Conservation (phyloP, 2,888 invertebrate species). For the Scaptodrosophila latifasciaeformis region DNA sequence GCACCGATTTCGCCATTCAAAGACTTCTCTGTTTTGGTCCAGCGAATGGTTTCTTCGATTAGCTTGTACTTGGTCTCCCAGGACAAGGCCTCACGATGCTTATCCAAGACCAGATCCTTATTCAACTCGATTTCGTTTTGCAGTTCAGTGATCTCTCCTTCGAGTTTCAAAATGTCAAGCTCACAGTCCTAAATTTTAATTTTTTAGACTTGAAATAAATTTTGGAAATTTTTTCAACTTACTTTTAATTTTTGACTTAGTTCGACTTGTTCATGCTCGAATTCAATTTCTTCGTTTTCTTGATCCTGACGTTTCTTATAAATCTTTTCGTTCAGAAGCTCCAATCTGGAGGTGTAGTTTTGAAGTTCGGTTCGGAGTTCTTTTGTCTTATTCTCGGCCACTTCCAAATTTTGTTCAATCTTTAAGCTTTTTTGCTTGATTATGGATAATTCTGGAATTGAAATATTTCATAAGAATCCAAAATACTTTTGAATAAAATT, state of each 20-base stretch:
- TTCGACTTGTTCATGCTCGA: slow-evolving; percentile 77
- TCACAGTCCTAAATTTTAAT: slow-evolving; percentile 81
- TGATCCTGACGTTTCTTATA: slow-evolving; percentile 77
- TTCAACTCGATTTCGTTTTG: slow-evolving; percentile 80
- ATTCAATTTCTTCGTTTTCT: slow-evolving; percentile 77
- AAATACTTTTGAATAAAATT: no score
- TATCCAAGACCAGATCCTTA: slow-evolving; percentile 78
- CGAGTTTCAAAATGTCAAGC: slow-evolving; percentile 80
- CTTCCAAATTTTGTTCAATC: slow-evolving; percentile 80
- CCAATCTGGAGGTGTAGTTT: slow-evolving; percentile 79
- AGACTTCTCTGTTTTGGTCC: slow-evolving; percentile 80
- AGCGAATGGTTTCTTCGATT: slow-evolving; percentile 83
- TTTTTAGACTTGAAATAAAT: background rate
- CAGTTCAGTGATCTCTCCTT: slow-evolving; percentile 81
- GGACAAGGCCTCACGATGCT: slow-evolving; percentile 82
- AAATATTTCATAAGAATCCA: background rate
- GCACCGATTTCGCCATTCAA: slow-evolving; percentile 82
- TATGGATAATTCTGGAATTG: slow-evolving; percentile 73
- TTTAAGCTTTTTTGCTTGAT: slow-evolving; percentile 85
- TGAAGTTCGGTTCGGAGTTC: slow-evolving; percentile 79
- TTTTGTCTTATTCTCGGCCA: slow-evolving; percentile 77
- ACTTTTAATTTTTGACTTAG: slow-evolving; percentile 77
- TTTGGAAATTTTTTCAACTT: slow-evolving; percentile 6
- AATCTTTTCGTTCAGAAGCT: slow-evolving; percentile 78
- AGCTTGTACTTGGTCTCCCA: slow-evolving; percentile 89